These are phyloP conservation scores for Enteromius argenteus DNA, from an alignment of 2,797 vertebrate species.

Conservation along the genomic window DNA sequence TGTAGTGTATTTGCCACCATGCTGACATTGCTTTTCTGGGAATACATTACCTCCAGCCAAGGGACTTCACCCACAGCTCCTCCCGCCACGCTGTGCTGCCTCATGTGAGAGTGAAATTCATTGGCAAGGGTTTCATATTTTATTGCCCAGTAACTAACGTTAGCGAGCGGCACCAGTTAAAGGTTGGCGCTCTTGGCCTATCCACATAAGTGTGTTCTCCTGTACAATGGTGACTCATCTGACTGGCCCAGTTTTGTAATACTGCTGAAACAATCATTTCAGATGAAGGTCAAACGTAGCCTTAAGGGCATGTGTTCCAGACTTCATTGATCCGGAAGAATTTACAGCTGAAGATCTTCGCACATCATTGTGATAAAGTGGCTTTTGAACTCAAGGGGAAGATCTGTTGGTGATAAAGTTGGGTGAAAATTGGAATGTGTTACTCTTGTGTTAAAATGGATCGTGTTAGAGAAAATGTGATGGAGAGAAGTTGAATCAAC, in stretches of 20 bases:
- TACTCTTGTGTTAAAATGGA: slow-evolving; percentile 5
- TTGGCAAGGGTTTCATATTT: slow-evolving; percentile 54
- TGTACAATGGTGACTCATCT: slow-evolving; percentile 60
- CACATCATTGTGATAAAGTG: slow-evolving; percentile 32
- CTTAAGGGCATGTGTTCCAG: slow-evolving; percentile 41
- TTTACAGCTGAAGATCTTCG: slow-evolving; percentile 23
- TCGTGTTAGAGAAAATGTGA: background rate
- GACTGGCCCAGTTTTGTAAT: slow-evolving; percentile 55
- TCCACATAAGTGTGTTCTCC: slow-evolving; percentile 29
- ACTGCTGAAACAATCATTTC: slow-evolving; percentile 63
- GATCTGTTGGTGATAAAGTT: slow-evolving; percentile 23
- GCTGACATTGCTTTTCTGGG: slow-evolving; percentile 68
- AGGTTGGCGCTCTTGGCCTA: slow-evolving; percentile 28
- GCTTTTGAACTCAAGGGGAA: slow-evolving; percentile 28
- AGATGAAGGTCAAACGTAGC: slow-evolving; percentile 66
- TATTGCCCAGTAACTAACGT: slow-evolving; percentile 34
- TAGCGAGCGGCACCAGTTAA: slow-evolving; percentile 27
- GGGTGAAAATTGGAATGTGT: slow-evolving; percentile 17
- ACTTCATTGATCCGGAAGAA: slow-evolving; percentile 22
- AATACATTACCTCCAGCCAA: slow-evolving; percentile 61
- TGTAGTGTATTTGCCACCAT: slow-evolving; percentile 51
- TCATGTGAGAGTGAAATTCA: slow-evolving; percentile 62
- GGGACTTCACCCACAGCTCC: slow-evolving; percentile 54
- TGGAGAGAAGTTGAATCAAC: background rate
- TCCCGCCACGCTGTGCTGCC: slow-evolving; percentile 14